A percentile compares a stretch with the other conserved stretches of the same genome.
phyloP scores from a whole-genome alignment of 2,888 invertebrate genomes.

The Chrysolina oricalcia region DNA sequence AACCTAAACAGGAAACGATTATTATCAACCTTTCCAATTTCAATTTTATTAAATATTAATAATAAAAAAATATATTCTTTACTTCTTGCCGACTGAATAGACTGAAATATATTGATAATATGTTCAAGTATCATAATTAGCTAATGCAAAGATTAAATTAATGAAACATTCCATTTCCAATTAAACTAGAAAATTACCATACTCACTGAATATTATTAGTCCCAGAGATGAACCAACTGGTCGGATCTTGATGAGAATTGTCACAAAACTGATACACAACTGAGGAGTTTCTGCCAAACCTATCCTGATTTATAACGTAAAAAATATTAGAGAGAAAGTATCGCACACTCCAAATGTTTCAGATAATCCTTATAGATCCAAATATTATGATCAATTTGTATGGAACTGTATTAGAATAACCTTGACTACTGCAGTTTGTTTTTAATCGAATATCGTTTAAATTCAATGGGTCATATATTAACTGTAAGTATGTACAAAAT shows the following conservation, averaged over 20 bases:
- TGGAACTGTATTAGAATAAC: conserved; percentile 5
- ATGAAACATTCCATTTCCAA: not conserved
- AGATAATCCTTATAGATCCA: conserved; percentile 4
- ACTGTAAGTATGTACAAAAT: not conserved
- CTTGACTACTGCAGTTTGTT: not conserved
- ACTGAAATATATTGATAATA: no score
- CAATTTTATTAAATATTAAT: no score
- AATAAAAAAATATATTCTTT: no score
- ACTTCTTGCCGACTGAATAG: no score
- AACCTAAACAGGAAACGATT: no score
- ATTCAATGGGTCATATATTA: not conserved
- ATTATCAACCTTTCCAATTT: no score
- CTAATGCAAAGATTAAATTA: not conserved
- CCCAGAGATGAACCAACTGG: not conserved
- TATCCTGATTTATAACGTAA: conserved; percentile 13
- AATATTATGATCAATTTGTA: conserved; percentile 18
- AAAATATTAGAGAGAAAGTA: conserved; percentile 19
- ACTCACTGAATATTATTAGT: not conserved
- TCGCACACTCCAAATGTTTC: not conserved
- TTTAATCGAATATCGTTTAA: conserved; percentile 1
- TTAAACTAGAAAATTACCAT: not conserved
- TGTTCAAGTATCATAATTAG: not conserved
- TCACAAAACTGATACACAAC: not conserved
- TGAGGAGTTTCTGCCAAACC: conserved; percentile 5
- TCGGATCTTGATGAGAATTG: not conserved